phyloP scores from a whole-genome alignment of 2,888 invertebrate genomes.

The Athripsodes cinereus region DNA sequence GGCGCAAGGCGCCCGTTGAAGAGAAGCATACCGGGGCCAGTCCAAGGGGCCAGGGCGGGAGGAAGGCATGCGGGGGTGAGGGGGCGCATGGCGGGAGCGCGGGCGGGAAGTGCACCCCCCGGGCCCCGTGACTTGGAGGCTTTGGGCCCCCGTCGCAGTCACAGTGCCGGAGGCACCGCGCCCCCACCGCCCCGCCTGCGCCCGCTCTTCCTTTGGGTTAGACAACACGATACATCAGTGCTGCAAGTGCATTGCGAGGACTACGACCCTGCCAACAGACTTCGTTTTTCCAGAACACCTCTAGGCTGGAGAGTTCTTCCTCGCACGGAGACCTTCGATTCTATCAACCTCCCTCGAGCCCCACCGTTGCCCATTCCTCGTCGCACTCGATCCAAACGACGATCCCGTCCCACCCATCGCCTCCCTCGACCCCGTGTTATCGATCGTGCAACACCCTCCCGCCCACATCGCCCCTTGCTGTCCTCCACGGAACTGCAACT shows the following conservation, averaged over 20 bases:
- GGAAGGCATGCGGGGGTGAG: constrained; percentile 23
- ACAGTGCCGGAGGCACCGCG: constrained; percentile 34
- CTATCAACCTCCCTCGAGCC: constrained; percentile 39
- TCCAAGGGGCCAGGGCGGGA: constrained; percentile 32
- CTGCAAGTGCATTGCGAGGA: constrained; percentile 82
- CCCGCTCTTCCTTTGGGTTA: constrained; percentile 81
- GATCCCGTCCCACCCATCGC: constrained; percentile 25
- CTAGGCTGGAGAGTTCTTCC: constrained; percentile 80
- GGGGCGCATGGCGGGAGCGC: constrained; percentile 29
- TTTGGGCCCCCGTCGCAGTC: constrained; percentile 37
- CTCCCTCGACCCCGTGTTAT: constrained; percentile 17
- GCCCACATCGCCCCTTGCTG: constrained; percentile 6
- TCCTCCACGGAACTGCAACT: constrained; percentile 2
- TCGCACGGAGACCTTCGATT: constrained; percentile 60
- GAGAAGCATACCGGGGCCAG: constrained; percentile 47
- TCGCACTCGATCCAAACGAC: constrained; percentile 19
- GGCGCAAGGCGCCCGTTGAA: constrained; percentile 32
- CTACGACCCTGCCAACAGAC: constrained; percentile 79
- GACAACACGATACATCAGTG: constrained; percentile 72
- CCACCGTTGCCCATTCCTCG: constrained; percentile 25
- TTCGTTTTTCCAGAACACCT: constrained; percentile 74
- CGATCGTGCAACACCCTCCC: constrained; percentile 9
- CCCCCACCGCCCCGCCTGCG: constrained; percentile 60
- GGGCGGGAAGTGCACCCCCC: constrained; percentile 34
- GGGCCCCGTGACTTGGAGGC: constrained; percentile 32